phyloP scores from a whole-genome alignment of 64 coral and sea anemone species.

The Anthopleura sola region DNA sequence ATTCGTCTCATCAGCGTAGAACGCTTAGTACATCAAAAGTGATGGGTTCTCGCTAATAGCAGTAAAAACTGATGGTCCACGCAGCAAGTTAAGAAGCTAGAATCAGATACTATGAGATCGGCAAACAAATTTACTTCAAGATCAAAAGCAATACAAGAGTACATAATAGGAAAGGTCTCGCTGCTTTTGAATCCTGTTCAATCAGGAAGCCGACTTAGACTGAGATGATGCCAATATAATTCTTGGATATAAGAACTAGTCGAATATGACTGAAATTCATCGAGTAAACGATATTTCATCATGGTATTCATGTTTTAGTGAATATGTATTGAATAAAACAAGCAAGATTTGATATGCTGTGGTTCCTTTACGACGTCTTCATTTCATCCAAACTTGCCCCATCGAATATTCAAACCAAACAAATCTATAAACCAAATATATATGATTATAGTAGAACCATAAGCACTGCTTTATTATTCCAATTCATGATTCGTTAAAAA shows the following conservation, averaged over 20 bases:
- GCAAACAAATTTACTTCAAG: conserved; percentile 13
- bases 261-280: neutral
- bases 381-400: neutral
- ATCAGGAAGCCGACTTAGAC: neutral
- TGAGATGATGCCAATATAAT: neutral
- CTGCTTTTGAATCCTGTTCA: neutral
- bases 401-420: neutral
- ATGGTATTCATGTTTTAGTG: neutral
- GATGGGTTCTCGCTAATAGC: neutral
- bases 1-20: neutral
- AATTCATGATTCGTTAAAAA: neutral
- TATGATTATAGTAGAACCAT: neutral
- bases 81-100: neutral
- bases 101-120: neutral
- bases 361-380: neutral
- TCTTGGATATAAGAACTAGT: neutral
- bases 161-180: neutral
- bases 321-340: neutral
- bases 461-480: neutral
- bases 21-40: neutral
- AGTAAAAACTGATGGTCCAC: neutral
- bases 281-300: neutral
- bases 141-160: neutral
- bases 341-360: neutral
- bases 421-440: neutral